Base-by-base conservation (phyloP, 2,113 vertebrate genomes). In the Alexandromys fortis region DNA sequence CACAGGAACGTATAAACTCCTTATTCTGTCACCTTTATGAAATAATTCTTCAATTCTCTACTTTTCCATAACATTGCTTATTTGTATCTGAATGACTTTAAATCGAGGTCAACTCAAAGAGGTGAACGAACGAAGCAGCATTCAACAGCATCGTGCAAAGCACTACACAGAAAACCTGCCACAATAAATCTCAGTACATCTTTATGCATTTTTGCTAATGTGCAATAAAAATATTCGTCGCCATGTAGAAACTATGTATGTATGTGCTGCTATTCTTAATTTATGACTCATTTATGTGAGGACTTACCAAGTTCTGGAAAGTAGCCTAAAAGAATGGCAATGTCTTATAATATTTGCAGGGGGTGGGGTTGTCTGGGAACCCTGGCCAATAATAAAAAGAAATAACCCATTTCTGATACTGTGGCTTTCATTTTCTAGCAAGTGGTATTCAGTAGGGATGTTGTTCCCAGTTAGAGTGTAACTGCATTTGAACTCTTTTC, bases 311-410 rank as follows among this genome's bases (percentile, higher is more conserved):
- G 22, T 82, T 81, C 21, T 82, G 35, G 52, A 38, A 12, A 52
- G 35, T 58, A 26, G 35, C 35, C 52, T 13, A 58, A 35, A n/a
- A 3, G 22, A 58, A 82, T 26, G 30, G 14, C 78, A 38, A 38
- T 14, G n/a, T 35, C 52, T 82, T 82, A 26, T 81, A 81, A 81
- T 12, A 55, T 38, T 81, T 81, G 35, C 19, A 7, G 58, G 58
- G 6, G 12, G 3, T n/a, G 35, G 1, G 12, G 19, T n/a, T n/a
- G 21, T n/a, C 33, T 58, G 6, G 11, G 21, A 58, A 14, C 1
- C 52, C 35, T 38, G 35, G 52, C 5, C 21, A 58, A 58, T n/a
- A 81, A 58, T 12, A 81, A 58, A 58, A 35, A 7, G 10, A 81
- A 58, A 6, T 7, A 38, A 58, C 11, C 12, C 52, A 58, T 38